These are phyloP conservation scores for Aphidius gifuensis DNA, from an alignment of 1,140 invertebrate genomes.

Conservation along the genomic window DNA sequence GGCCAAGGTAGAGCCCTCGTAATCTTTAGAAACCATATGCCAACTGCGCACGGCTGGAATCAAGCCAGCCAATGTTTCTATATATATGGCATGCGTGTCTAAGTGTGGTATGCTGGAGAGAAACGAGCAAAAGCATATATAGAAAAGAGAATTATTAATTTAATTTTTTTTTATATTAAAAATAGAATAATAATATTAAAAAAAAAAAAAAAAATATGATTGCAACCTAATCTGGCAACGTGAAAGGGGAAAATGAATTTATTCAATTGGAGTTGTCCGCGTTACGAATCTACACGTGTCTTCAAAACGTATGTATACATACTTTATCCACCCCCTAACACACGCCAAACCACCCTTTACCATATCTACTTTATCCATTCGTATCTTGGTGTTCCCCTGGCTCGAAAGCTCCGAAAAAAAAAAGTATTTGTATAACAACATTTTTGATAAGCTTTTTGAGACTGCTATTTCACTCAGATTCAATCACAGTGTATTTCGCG, in stretches of 20 bases:
- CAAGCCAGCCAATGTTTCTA: slow-evolving; percentile 34
- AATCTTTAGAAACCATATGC: slow-evolving; percentile 35
- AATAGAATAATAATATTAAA: background rate
- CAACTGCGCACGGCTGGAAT: slow-evolving; percentile 36
- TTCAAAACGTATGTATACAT: background rate
- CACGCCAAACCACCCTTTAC: slow-evolving; percentile 7
- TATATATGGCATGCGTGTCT: slow-evolving; percentile 12
- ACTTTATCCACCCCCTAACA: slow-evolving; percentile 7
- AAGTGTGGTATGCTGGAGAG: background rate
- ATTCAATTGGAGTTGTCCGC: slow-evolving; percentile 41
- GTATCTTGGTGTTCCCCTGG: too few species aligned
- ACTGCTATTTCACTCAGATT: slow-evolving; percentile 22
- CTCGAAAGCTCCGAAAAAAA: slow-evolving; percentile 1
- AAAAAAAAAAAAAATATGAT: slow-evolving; percentile 35
- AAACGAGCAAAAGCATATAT: slow-evolving; percentile 13
- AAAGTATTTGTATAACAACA: slow-evolving; percentile 26
- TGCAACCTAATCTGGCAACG: slow-evolving; percentile 44
- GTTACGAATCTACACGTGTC: slow-evolving; percentile 17
- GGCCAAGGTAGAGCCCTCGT: slow-evolving; percentile 30
- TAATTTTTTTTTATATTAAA: background rate
- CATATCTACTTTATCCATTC: background rate
- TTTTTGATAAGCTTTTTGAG: slow-evolving; percentile 18
- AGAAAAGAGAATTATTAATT: background rate
- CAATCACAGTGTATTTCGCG: slow-evolving; percentile 23
- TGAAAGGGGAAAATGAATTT: slow-evolving; percentile 39